These are phyloP conservation scores for Ptyas mucosa DNA, from an alignment of 2,113 vertebrate species.

Conservation along the genomic window DNA sequence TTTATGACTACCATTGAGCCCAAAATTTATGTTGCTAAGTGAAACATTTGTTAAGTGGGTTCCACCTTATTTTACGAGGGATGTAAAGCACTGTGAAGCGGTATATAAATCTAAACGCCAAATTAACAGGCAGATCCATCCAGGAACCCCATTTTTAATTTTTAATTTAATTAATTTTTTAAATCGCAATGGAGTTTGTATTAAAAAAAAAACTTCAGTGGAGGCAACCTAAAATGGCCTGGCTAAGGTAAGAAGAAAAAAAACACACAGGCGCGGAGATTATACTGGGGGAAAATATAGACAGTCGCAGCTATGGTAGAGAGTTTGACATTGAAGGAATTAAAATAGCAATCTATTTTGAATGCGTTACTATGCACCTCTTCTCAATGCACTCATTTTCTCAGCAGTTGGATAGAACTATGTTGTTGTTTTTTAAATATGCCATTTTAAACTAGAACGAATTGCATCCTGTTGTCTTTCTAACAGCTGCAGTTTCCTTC, in stretches of 20 bases:
- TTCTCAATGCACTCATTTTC: background rate
- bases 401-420: background rate
- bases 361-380: background rate
- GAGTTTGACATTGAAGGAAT: background rate
- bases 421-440: background rate
- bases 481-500: background rate
- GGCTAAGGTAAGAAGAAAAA: background rate
- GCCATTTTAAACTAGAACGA: background rate
- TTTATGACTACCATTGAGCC: no score
- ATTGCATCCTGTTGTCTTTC: background rate
- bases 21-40: no score
- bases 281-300: background rate
- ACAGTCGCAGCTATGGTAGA: background rate
- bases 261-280: background rate
- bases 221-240: background rate
- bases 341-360: background rate
- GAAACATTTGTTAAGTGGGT: no score
- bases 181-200: background rate
- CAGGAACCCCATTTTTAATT: background rate
- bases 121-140: background rate
- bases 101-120: no score
- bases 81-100: no score
- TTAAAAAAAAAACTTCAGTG: background rate
- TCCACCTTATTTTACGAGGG: no score
- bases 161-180: no score